A percentile compares a stretch with the other conserved stretches of the same genome.
phyloP scores from a whole-genome alignment of 2,113 vertebrate genomes.

The Vimba vimba region DNA sequence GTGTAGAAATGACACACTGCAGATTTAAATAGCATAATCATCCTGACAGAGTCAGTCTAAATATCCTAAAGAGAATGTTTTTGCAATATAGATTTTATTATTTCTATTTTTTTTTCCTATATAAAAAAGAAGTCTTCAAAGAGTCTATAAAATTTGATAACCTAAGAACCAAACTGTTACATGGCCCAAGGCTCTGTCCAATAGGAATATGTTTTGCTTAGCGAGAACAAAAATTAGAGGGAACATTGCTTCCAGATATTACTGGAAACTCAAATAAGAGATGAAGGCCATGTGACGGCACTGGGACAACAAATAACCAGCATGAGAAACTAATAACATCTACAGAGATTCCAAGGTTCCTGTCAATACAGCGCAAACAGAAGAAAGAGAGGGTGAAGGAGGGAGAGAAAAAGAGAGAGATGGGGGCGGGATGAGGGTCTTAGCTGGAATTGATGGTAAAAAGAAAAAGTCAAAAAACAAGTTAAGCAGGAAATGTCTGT shows the following conservation, averaged over 20 bases:
- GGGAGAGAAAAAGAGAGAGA: background rate
- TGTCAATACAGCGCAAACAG: background rate
- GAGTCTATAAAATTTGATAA: background rate
- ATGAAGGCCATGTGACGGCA: background rate
- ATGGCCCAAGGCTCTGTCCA: background rate
- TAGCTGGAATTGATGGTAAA: slow-evolving; percentile 15
- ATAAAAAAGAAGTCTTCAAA: no score
- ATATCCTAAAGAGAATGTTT: background rate
- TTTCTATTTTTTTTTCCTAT: background rate
- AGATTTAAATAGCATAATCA: background rate
- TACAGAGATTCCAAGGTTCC: background rate
- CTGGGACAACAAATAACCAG: background rate
- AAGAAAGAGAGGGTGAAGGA: background rate
- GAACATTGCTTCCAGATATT: background rate
- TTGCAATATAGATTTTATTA: background rate
- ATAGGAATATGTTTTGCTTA: background rate
- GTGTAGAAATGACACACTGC: background rate
- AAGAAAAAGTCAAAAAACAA: slow-evolving; percentile 59
- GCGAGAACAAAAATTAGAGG: background rate
- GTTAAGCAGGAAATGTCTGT: slow-evolving; percentile 79
- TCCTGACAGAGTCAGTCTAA: background rate
- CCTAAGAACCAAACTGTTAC: background rate
- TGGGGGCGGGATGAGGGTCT: background rate
- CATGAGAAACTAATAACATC: slow-evolving; percentile 26
- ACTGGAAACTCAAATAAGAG: slow-evolving; percentile 21